Evolutionary conservation across 2,888 invertebrate species (phyloP).

Genomic region (Philaethria dido): DNA sequence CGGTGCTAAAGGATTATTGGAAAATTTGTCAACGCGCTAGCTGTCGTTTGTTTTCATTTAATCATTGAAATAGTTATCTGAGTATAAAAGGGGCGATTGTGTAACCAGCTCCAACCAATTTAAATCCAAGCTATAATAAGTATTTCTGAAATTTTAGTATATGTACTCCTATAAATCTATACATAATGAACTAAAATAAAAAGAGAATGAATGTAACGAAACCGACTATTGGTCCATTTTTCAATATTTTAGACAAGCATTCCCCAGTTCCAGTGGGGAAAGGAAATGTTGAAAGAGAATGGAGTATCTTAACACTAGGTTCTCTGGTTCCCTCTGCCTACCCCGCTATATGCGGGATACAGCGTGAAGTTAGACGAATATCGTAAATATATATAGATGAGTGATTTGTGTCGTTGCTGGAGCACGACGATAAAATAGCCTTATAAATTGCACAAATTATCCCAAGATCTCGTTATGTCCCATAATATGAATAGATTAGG

Average conservation of each 20-base stretch:
- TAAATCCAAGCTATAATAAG: neutral
- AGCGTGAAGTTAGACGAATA: no score
- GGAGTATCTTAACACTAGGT: no score
- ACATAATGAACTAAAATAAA: neutral
- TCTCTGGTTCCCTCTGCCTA: no score
- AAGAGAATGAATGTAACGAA: neutral
- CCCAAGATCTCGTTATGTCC: slow-evolving; percentile 35
- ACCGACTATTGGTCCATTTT: neutral
- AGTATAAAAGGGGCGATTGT: slow-evolving; percentile 34
- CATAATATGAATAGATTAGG: slow-evolving; percentile 50
- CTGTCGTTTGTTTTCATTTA: slow-evolving; percentile 53
- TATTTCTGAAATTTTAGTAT: neutral
- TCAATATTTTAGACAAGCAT: neutral
- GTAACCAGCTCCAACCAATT: slow-evolving; percentile 7
- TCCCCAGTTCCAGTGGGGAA: no score
- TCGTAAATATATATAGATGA: slow-evolving; percentile 20
- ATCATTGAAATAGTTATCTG: slow-evolving; percentile 51
- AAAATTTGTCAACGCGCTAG: slow-evolving; percentile 55
- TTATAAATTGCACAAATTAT: slow-evolving; percentile 31
- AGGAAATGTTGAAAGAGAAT: no score
- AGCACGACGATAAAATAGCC: slow-evolving; percentile 8
- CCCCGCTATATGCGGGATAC: no score
- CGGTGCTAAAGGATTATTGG: slow-evolving; percentile 58
- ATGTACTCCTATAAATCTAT: neutral
- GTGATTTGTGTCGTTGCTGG: slow-evolving; percentile 28